Percentiles rank a stretch among this genome's conserved stretches.
phyloP scores from a whole-genome alignment of 1,140 invertebrate species.

The Ridgeia piscesae region DNA sequence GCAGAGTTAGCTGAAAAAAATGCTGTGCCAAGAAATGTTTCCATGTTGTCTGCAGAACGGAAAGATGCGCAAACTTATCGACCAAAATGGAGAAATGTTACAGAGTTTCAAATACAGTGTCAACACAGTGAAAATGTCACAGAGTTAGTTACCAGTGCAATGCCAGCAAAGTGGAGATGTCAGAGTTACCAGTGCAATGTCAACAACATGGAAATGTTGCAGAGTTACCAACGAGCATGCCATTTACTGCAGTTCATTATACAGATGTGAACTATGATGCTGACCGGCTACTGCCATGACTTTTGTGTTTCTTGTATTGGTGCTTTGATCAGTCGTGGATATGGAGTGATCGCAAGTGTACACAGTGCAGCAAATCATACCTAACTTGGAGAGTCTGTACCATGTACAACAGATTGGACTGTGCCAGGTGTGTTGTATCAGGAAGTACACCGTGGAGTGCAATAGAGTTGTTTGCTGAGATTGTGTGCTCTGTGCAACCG shows the following conservation, averaged over 20 bases:
- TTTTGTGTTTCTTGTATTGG: background rate
- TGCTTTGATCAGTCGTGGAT: background rate
- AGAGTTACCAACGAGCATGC: background rate
- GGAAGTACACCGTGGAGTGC: background rate
- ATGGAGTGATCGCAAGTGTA: background rate
- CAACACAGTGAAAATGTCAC: background rate
- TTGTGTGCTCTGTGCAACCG: background rate
- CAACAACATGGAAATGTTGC: too few relatives aligned
- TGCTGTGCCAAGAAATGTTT: background rate
- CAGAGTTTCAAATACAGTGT: background rate
- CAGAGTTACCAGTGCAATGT: too few relatives aligned
- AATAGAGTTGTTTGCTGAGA: background rate
- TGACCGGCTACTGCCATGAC: background rate
- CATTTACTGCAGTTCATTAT: background rate
- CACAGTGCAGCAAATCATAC: background rate
- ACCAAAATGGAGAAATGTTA: background rate
- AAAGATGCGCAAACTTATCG: background rate
- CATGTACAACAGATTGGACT: background rate
- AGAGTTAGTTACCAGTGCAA: background rate
- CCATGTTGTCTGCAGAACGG: background rate
- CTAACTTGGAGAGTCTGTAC: background rate
- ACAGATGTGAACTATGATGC: background rate
- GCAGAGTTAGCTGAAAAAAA: too few relatives aligned
- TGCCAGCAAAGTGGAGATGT: background rate
- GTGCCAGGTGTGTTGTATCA: background rate